phyloP scores from a whole-genome alignment of 2,797 vertebrate genomes.

The Gymnopithys bicolor region DNA sequence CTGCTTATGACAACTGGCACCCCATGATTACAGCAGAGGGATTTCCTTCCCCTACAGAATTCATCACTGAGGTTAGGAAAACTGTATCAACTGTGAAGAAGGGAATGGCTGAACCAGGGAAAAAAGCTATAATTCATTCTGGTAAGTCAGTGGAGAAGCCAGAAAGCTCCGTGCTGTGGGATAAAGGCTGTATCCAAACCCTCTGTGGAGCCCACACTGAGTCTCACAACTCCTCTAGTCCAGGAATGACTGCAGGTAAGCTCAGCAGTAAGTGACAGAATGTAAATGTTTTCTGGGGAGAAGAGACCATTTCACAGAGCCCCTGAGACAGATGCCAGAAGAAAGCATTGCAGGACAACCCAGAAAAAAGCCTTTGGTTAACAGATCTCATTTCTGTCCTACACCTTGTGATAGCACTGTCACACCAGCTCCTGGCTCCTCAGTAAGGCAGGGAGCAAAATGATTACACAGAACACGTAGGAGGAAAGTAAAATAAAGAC shows the following conservation, averaged over 20 bases:
- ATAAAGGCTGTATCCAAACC: not conserved
- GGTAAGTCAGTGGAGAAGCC: not conserved
- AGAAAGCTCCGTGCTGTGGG: not conserved
- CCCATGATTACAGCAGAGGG: not conserved
- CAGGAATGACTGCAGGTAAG: not conserved
- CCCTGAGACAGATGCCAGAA: not conserved
- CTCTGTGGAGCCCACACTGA: not conserved
- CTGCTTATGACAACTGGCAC: not conserved
- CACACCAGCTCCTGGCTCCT: not conserved
- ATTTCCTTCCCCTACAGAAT: not conserved
- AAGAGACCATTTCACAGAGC: not conserved
- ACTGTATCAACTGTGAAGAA: not conserved
- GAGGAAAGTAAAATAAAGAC: slow-evolving; percentile 39
- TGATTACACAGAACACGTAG: not conserved
- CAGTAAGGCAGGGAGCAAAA: not conserved
- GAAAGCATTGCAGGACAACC: not conserved
- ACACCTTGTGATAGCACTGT: not conserved
- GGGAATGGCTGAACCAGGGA: not conserved
- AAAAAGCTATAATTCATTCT: not conserved
- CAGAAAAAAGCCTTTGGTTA: not conserved
- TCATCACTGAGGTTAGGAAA: not conserved
- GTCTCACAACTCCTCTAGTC: not conserved
- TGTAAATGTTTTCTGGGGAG: not conserved
- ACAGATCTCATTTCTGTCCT: not conserved
- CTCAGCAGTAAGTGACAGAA: not conserved